A percentile compares a stretch with the other conserved stretches of the same genome.
Conservation (phyloP, 1,140 invertebrate species). For the Drosophila sucinea region DNA sequence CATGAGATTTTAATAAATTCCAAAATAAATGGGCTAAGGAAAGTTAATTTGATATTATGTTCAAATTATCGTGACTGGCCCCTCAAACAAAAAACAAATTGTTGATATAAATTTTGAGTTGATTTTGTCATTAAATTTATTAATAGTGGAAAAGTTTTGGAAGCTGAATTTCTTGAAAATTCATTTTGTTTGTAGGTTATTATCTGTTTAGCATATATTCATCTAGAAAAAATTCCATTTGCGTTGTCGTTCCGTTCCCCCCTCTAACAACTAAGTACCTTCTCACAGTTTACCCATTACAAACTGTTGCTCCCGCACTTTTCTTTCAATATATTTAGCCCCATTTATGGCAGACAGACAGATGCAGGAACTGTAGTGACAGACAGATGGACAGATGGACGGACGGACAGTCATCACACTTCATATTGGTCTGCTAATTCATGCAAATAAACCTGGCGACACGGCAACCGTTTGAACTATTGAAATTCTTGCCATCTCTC, state of each 20-base stretch:
- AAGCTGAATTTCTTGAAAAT: background rate
- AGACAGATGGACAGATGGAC: conserved; percentile 1
- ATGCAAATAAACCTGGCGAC: conserved; percentile 48
- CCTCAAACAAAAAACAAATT: no score
- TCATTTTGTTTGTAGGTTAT: no score
- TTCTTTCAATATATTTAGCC: conserved; percentile 10
- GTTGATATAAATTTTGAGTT: no score
- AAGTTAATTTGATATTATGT: no score
- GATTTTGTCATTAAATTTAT: no score
- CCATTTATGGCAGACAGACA: background rate
- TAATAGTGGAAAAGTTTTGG: background rate
- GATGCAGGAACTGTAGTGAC: conserved; percentile 1
- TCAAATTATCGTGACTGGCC: no score
- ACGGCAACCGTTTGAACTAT: conserved; percentile 65
- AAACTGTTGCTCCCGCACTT: background rate
- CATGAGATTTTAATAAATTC: no score
- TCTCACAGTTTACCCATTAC: background rate
- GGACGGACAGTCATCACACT: conserved; percentile 27
- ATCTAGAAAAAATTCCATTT: background rate
- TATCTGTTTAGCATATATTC: background rate
- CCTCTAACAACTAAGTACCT: background rate
- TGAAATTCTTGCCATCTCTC: conserved; percentile 59
- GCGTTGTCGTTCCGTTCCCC: no score
- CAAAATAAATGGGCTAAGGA: no score
- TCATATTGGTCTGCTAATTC: conserved; percentile 49